Evolutionary conservation across 2,888 invertebrate genomes (phyloP), one percentile per base, ranked within the genome.

Genomic region (Julus scanicus): DNA sequence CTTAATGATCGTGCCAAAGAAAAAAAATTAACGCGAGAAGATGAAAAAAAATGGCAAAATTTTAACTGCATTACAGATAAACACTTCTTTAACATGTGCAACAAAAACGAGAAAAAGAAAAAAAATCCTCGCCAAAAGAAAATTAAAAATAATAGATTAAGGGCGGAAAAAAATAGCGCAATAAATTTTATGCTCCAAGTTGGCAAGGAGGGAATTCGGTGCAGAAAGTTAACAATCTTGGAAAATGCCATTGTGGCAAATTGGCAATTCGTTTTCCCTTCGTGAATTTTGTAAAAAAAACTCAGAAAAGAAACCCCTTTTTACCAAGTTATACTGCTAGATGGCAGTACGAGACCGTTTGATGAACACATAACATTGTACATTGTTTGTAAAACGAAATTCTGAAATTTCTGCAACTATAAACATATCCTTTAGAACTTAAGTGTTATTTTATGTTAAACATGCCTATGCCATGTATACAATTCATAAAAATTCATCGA

Each of bases 1-100:
- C 63, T 63, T 63, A 63, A 63, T 63, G 63, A 63, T 63, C 63
- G 63, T 63, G 63, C 63, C 63, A 63, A 63, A 63, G 63, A 63
- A 63, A 63, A 63, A 53, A 63, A 63, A 63, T n/a, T 63, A 53
- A 53, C 53, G 53, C 53, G 63, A 63, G 63, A 53, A 53, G 29
- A 29, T 29, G 48, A 13, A 48, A 48, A 48, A 53, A 53, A 53
- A 53, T 53, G 53, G 53, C 13, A 53, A 63, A 63, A 63, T 63
- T 63, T 63, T 63, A 63, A 63, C 63, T 63, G 63, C 63, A 63
- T 63, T 63, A 63, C 63, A 63, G 63, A 63, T 63, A 63, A 63
- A 63, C 63, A 63, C 63, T 63, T 63, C 63, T 63, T 63, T 63
- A 63, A 63, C 63, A 63, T 63, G 63, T 63, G n/a, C 63, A 63